Evolutionary conservation across 2,113 vertebrate genomes (phyloP).

Genomic region (Platysternon megacephalum): DNA sequence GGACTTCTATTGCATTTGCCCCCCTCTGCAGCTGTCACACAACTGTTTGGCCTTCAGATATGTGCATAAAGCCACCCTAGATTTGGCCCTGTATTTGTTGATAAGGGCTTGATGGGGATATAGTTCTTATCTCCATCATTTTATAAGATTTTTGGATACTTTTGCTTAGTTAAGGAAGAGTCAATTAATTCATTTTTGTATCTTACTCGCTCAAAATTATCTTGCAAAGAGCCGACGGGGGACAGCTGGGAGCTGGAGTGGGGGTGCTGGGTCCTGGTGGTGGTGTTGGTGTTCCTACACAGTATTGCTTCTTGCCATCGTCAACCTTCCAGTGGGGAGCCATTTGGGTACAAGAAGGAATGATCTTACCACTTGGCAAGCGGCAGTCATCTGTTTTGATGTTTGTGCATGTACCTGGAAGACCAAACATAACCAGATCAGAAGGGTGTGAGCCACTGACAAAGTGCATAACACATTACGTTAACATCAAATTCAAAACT

Average conservation of each 20-base stretch:
- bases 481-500: rapidly evolving
- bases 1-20: neutral
- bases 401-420: conserved; percentile 90
- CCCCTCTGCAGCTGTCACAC: neutral
- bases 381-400: conserved; percentile 85
- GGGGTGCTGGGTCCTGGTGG: neutral
- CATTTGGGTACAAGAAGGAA: conserved; percentile 79
- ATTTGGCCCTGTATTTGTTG: neutral
- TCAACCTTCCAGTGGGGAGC: conserved; percentile 81
- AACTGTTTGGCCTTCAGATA: neutral
- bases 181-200: neutral
- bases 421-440: neutral
- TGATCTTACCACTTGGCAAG: conserved; percentile 74
- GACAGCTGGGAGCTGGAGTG: neutral
- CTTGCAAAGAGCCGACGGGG: conserved; percentile 72
- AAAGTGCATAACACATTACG: neutral
- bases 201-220: conserved; percentile 86
- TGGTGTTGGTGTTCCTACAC: conserved; percentile 26
- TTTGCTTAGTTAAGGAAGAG: neutral
- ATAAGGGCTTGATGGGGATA: neutral
- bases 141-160: neutral
- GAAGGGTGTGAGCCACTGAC: neutral
- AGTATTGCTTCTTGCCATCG: conserved; percentile 34
- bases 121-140: neutral
- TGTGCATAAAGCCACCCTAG: neutral